Conservation (phyloP, 2,888 invertebrate genomes). For the Eumacrocentrus americanus region DNA sequence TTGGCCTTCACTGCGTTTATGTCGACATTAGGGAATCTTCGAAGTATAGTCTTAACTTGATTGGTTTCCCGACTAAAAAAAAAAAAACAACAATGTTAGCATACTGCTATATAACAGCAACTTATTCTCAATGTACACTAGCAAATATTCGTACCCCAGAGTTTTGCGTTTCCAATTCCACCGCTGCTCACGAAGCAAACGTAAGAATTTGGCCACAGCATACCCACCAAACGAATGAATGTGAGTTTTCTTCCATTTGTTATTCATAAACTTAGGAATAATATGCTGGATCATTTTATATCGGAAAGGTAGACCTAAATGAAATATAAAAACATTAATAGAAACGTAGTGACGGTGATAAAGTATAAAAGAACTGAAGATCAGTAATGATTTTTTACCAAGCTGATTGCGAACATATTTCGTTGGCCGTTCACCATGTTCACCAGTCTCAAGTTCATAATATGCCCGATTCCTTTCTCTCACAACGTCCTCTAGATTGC, state of each 20-base stretch:
- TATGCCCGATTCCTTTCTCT: slow-evolving; percentile 92
- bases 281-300: slow-evolving; percentile 67
- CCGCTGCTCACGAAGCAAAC: slow-evolving; percentile 72
- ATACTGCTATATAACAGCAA: no score
- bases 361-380: not conserved
- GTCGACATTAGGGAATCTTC: slow-evolving; percentile 79
- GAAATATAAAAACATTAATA: slow-evolving; percentile 24
- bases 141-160: slow-evolving; percentile 62
- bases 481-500: slow-evolving; percentile 87
- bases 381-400: slow-evolving; percentile 63
- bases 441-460: slow-evolving; percentile 86
- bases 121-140: not conserved
- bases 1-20: slow-evolving; percentile 71
- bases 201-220: slow-evolving; percentile 70
- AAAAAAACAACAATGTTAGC: slow-evolving; percentile 6
- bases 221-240: slow-evolving; percentile 65
- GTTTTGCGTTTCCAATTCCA: slow-evolving; percentile 65
- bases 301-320: slow-evolving; percentile 52
- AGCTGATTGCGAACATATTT: slow-evolving; percentile 67
- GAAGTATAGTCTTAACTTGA: slow-evolving; percentile 61
- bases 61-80: slow-evolving; percentile 51
- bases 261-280: slow-evolving; percentile 73
- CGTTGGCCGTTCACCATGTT: slow-evolving; percentile 78
- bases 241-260: slow-evolving; percentile 68
- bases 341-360: no score